Evolutionary conservation across 2,797 vertebrate species (phyloP).

Genomic region (Cossypha dichroa): DNA sequence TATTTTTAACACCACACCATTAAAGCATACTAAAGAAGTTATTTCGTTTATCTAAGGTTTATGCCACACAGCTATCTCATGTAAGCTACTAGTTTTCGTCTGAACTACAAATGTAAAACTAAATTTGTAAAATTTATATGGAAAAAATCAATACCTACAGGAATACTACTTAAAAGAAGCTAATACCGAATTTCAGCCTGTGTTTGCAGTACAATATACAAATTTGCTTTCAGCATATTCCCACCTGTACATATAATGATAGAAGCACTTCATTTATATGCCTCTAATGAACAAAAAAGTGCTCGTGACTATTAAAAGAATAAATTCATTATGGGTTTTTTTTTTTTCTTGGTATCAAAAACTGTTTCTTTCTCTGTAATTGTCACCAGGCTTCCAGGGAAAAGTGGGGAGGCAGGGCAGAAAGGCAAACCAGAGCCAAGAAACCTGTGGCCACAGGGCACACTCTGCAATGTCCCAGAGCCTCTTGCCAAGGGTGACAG

Average conservation of each 20-base stretch:
- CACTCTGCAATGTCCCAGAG: background rate
- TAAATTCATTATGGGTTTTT: background rate
- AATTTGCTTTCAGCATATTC: background rate
- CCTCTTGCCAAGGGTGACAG: background rate
- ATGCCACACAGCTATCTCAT: background rate
- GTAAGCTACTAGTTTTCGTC: background rate
- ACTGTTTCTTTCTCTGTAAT: background rate
- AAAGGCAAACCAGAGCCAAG: background rate
- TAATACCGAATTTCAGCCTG: background rate
- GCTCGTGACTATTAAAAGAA: background rate
- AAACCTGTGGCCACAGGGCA: too few relatives aligned
- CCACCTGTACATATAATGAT: background rate
- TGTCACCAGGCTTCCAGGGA: background rate
- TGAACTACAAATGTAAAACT: background rate
- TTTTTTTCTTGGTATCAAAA: background rate
- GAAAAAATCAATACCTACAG: background rate
- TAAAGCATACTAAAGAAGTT: background rate
- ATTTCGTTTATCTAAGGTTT: background rate
- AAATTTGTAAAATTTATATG: background rate
- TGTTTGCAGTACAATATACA: background rate
- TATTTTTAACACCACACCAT: background rate
- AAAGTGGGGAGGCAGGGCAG: background rate
- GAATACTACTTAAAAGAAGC: background rate
- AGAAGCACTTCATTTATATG: background rate
- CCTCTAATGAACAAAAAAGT: background rate